Evolutionary conservation across 2,113 vertebrate species (phyloP), one percentile per base, ranked within the genome.

Genomic region (Crotalus horridus): DNA sequence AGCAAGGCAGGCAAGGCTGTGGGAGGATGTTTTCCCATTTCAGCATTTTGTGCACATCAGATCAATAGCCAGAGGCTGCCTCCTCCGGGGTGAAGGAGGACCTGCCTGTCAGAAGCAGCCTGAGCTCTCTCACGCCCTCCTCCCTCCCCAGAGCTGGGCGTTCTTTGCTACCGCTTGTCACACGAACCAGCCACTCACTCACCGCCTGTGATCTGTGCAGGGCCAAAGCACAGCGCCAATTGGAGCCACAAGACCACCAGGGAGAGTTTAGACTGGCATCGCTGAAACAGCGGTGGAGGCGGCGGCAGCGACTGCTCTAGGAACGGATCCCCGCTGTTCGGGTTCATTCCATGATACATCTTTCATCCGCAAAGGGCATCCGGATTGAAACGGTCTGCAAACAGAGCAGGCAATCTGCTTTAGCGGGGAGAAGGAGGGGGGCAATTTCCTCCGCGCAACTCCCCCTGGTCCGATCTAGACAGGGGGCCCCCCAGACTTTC

Each of bases 301-400:
- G 74, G 91, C 39, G 55, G 87, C 95, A 17, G 95, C 94, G 90
- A 69, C 94, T 94, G 95, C 93, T 89, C 97, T 95, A 95, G 94
- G 95, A 96, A 96, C 55, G 93, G 96, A 95, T 95, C 95, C 94
- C 96, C 94, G 95, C 93, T 92, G 96, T 95, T 97, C 96, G 95
- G 96, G 95, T 94, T 97, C 97, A 97, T 98, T 97, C 97, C 97
- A 98, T 97, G 94, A 97, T 96, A 97, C 97, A 98, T 98, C 97
- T 97, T 98, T 97, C 96, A 97, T 95, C 96, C 97, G 94, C 95
- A 95, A 96, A 95, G 96, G 96, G 97, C 97, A 97, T 97, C 95
- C 96, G 94, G 97, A 95, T 96, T 91, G 94, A 94, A 87, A 95
- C 95, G 95, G 96, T 96, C 97, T 98, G 96, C 96, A 97, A 95